Evolutionary conservation across 2,113 vertebrate genomes (phyloP).

Genomic region (Connochaetes taurinus): DNA sequence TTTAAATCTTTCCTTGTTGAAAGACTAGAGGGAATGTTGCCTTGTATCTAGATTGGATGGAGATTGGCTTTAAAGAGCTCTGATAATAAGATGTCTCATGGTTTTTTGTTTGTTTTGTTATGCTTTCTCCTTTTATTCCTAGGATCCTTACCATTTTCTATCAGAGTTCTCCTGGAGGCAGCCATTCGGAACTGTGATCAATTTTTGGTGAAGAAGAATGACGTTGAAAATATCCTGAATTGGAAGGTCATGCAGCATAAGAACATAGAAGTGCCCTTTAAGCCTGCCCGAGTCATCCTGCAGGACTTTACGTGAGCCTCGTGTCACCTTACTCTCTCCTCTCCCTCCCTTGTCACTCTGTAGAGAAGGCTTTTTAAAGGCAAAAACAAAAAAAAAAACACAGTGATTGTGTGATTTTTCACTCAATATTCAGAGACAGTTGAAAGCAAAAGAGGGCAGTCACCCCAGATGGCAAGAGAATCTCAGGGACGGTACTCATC

Average conservation of each 20-base stretch:
- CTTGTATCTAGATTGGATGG: neutral
- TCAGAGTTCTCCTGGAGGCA: constrained; percentile 93
- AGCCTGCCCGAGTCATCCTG: constrained; percentile 94
- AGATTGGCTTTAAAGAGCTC: neutral
- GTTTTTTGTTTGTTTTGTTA: neutral
- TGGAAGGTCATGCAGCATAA: constrained; percentile 90
- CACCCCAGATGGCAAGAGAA: neutral
- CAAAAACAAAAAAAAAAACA: neutral
- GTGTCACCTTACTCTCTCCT: neutral
- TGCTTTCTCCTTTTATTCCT: neutral
- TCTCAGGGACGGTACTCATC: neutral
- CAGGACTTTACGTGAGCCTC: constrained; percentile 96
- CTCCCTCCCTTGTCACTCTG: neutral
- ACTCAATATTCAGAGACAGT: neutral
- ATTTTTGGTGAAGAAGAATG: constrained; percentile 91
- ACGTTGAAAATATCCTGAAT: constrained; percentile 94
- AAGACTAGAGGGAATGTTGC: neutral
- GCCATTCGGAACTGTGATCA: constrained; percentile 94
- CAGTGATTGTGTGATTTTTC: neutral
- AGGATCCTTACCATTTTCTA: constrained; percentile 92
- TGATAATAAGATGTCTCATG: neutral
- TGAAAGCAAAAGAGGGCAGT: neutral
- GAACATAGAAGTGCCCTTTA: constrained; percentile 95
- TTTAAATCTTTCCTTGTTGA: neutral
- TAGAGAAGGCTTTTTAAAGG: neutral